Evolutionary conservation across 2,797 vertebrate species (phyloP).

Genomic region (Oryzias dopingdopingensis): DNA sequence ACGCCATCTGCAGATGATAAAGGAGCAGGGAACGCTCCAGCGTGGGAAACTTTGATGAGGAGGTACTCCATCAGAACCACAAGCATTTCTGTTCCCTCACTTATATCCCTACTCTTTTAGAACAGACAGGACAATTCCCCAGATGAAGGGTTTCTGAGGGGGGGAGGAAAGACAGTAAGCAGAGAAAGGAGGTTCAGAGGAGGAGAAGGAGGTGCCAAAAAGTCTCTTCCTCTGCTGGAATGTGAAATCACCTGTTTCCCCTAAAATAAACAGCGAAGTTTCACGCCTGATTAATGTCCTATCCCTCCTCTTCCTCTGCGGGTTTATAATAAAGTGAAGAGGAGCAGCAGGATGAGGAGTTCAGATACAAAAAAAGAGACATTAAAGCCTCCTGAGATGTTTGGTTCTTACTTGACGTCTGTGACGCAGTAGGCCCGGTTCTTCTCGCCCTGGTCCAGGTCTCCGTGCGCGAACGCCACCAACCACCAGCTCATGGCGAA

Average conservation of each 20-base stretch:
- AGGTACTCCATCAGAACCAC: no score
- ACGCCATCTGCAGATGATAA: no score
- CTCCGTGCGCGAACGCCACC: slow-evolving; percentile 93
- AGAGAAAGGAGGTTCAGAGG: neutral
- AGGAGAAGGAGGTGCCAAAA: slow-evolving; percentile 18
- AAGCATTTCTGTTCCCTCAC: no score
- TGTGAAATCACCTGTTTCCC: slow-evolving; percentile 11
- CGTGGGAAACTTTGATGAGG: no score
- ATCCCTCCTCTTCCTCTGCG: slow-evolving; percentile 9
- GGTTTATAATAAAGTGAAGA: slow-evolving; percentile 14
- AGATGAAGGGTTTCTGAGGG: neutral
- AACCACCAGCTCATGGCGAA: slow-evolving; percentile 99
- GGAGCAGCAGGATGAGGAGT: slow-evolving; percentile 10
- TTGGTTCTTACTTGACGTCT: slow-evolving; percentile 83
- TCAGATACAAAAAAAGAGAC: neutral
- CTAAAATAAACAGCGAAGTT: neutral
- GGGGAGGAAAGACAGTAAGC: neutral
- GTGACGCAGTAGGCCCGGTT: slow-evolving; percentile 81
- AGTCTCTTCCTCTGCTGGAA: neutral
- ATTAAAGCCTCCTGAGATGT: slow-evolving; percentile 3
- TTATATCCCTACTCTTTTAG: neutral
- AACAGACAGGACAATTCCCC: neutral
- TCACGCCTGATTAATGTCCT: neutral
- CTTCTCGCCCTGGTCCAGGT: slow-evolving; percentile 77
- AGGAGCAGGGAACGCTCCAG: no score